A percentile compares a stretch with the other conserved stretches of the same genome.
Conservation (phyloP, 2,113 vertebrate species). For the human region GRCh38 chr13:46490501-46491000, state of each 20-base stretch:
- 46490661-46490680: not conserved
- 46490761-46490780: slow-evolving; percentile 10
- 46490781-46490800: not conserved
- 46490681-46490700: not conserved
- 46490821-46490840: not conserved
- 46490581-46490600: slow-evolving; percentile 37
- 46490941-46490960: slow-evolving; percentile 84
- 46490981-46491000: slow-evolving; percentile 96
- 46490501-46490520: slow-evolving; percentile 31
- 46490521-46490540: slow-evolving; percentile 37
- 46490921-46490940: slow-evolving; percentile 59
- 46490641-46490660: not conserved
- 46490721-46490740: not conserved
- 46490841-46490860: not conserved
- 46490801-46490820: not conserved
- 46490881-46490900: accelerated
- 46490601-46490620: not conserved
- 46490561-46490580: not conserved
- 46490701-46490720: not conserved
- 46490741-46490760: not conserved
- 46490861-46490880: accelerated
- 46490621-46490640: not conserved
- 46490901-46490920: not conserved
- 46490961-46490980: slow-evolving; percentile 77
- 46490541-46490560: slow-evolving; percentile 41